Conservation (phyloP, 2,113 vertebrate genomes). For the Corvus cornix region DNA sequence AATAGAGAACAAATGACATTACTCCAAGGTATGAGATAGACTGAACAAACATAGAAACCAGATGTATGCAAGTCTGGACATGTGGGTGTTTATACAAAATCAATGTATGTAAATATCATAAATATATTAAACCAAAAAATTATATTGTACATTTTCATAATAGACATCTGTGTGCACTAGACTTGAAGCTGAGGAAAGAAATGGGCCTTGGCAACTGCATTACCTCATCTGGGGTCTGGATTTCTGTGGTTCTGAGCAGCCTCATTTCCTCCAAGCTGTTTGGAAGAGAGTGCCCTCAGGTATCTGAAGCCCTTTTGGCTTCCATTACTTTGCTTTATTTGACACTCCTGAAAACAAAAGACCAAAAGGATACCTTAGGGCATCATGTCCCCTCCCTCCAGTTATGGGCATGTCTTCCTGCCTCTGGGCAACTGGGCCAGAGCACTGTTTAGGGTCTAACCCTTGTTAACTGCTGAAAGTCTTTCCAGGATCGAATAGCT, state of each 20-base stretch:
- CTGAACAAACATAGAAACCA: background rate
- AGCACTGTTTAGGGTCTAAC: background rate
- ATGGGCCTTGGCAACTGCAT: background rate
- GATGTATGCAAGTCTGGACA: background rate
- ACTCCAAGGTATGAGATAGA: background rate
- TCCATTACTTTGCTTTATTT: conserved; percentile 1
- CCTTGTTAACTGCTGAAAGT: background rate
- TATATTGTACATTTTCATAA: background rate
- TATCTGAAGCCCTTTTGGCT: background rate
- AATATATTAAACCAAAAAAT: background rate
- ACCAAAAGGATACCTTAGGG: background rate
- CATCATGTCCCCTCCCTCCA: background rate
- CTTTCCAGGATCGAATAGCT: background rate
- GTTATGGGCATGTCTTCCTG: background rate
- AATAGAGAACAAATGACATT: background rate
- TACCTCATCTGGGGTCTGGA: background rate
- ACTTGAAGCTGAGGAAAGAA: background rate
- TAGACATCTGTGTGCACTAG: background rate
- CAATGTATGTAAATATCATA: background rate
- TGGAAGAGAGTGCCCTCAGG: background rate
- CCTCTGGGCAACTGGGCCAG: background rate
- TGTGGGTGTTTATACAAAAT: background rate
- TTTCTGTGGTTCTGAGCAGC: background rate
- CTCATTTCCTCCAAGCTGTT: conserved; percentile 20
- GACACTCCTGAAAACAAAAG: background rate